Conservation (phyloP, 2,888 invertebrate genomes). For the Taenaris catops region DNA sequence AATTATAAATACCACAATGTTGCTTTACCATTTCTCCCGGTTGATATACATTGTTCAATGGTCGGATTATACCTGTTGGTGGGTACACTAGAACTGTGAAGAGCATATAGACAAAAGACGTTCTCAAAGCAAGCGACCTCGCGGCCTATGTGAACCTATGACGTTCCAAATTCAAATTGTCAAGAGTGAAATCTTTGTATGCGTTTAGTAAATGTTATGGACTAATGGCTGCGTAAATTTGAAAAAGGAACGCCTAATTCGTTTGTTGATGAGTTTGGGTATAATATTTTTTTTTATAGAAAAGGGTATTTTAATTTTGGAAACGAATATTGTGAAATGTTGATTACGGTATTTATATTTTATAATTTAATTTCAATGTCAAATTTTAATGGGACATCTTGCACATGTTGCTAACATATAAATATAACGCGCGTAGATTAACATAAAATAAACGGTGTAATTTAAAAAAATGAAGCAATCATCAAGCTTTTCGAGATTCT, state of each 20-base stretch:
- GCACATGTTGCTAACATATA: no score
- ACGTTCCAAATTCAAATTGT: conserved; percentile 53
- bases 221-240: conserved; percentile 25
- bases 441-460: no score
- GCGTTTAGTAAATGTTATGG: not conserved
- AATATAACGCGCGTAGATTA: no score
- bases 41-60: conserved; percentile 21
- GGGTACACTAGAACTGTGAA: conserved; percentile 40
- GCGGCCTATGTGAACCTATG: conserved; percentile 48
- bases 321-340: no score
- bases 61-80: conserved; percentile 45
- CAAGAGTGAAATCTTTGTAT: conserved; percentile 50
- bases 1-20: conserved; percentile 21
- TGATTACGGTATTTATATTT: no score
- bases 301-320: no score
- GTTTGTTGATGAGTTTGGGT: conserved; percentile 28
- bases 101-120: conserved; percentile 58
- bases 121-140: conserved; percentile 60
- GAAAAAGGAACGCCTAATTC: conserved; percentile 40
- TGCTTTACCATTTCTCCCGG: conserved; percentile 3
- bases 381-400: not conserved
- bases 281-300: no score
- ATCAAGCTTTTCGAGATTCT: no score
- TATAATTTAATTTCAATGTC: not conserved
- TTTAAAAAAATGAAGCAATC: no score